These are phyloP conservation scores for Scaptomyza caliginosa DNA, from an alignment of 2,888 invertebrate species.

Conservation along the genomic window DNA sequence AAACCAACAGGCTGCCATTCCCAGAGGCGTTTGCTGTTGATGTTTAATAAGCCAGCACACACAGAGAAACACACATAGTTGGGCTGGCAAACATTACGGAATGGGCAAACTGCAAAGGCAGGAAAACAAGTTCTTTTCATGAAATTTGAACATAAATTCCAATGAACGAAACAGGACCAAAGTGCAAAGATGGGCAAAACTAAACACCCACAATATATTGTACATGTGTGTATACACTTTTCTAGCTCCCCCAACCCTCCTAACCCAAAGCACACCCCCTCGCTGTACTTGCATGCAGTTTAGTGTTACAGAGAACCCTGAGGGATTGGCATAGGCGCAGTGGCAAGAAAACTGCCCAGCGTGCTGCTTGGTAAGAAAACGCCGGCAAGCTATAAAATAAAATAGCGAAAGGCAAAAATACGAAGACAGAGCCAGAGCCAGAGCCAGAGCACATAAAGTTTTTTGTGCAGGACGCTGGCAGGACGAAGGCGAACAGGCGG, in stretches of 20 bases:
- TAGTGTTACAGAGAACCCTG: conserved; percentile 62
- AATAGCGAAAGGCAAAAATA: conserved; percentile 16
- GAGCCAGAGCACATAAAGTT: conserved; percentile 41
- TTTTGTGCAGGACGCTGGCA: conserved; percentile 41
- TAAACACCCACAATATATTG: conserved; percentile 6
- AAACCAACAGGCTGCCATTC: conserved; percentile 27
- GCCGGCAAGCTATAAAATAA: conserved; percentile 51
- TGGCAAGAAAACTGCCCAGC: conserved; percentile 62
- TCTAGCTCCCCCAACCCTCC: background rate
- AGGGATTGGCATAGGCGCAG: conserved; percentile 44
- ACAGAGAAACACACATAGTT: conserved; percentile 10
- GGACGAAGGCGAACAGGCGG: conserved; percentile 18
- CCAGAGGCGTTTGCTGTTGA: conserved; percentile 68
- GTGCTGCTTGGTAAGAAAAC: conserved; percentile 53
- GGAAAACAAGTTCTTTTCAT: conserved; percentile 72
- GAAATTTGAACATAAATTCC: conserved; percentile 75
- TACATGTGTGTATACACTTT: background rate
- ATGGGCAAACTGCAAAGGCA: conserved; percentile 37
- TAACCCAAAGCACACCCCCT: background rate
- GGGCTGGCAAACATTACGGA: conserved; percentile 27
- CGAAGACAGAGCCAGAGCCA: conserved; percentile 6
- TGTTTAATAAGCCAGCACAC: conserved; percentile 66
- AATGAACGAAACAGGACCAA: conserved; percentile 71
- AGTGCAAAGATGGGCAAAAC: conserved; percentile 54
- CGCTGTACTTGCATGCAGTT: conserved; percentile 56